A percentile compares a stretch with the other conserved stretches of the same genome.
Conservation (phyloP, 2,888 invertebrate genomes). For the Heteromurus nitidus region DNA sequence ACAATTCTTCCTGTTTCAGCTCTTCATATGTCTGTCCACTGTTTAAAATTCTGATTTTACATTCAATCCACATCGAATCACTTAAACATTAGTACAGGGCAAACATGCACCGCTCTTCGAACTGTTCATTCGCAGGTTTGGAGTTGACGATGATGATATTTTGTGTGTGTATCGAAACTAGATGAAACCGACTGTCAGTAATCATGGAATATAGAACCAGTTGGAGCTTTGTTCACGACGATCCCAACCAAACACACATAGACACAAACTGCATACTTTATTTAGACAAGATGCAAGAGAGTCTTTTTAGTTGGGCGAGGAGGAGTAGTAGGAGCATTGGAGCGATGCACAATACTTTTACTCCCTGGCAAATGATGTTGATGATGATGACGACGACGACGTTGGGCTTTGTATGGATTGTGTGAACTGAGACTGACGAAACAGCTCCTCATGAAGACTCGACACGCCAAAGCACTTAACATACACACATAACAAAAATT, state of each 20-base stretch:
- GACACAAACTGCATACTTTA: not conserved
- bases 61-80: too few relatives aligned
- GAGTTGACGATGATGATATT: slow-evolving; percentile 47
- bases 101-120: too few relatives aligned
- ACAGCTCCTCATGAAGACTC: slow-evolving; percentile 39
- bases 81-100: too few relatives aligned
- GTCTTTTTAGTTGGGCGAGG: not conserved
- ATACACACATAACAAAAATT: slow-evolving; percentile 43
- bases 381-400: slow-evolving; percentile 12
- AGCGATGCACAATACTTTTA: not conserved
- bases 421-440: slow-evolving; percentile 50
- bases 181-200: slow-evolving; percentile 53
- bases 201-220: not conserved
- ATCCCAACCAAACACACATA: slow-evolving; percentile 36
- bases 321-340: not conserved
- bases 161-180: slow-evolving; percentile 41
- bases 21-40: too few relatives aligned
- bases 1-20: too few relatives aligned
- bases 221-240: slow-evolving; percentile 46
- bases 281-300: slow-evolving; percentile 18
- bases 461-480: slow-evolving; percentile 51
- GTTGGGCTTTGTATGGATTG: slow-evolving; percentile 34
- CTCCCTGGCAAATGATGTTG: slow-evolving; percentile 12
- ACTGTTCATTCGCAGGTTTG: too few relatives aligned
- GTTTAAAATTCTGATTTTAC: too few relatives aligned